Evolutionary conservation across 1,140 invertebrate species (phyloP), one percentile per base, ranked within the genome.

Genomic region (Drusus annulatus): DNA sequence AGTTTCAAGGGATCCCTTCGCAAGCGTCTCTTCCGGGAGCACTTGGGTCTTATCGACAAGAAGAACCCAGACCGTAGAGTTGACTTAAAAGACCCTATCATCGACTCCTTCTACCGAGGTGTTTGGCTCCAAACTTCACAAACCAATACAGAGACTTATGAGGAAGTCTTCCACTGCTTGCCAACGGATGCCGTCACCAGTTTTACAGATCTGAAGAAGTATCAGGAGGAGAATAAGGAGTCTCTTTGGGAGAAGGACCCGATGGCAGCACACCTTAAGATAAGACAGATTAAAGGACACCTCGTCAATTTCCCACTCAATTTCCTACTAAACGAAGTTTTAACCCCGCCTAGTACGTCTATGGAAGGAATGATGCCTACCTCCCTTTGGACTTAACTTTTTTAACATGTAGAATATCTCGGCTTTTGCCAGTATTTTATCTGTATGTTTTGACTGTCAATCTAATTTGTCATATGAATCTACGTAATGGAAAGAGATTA

Each of bases 11-110:
- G 96, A 0, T 93, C 93, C 3, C 89, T 99, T 19, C 89, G 98
- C 68, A 95, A 94, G 85, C 93, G 94, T 56, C 87, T 99, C 21
- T 98, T 99, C 87, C 92, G 94, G 80, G 98, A 99, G 88, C 98
- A 99, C 90, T 90, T 99, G 36, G 96, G 91, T 15, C 85, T 93
- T 16, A 85, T 94, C 54, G 92, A 91, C 3, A 86, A 86, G 6
- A 89, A 92, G 85, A 84, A 90, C 68, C 68, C 87, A 79, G 63
- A 87, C 78, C 81, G 88, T 1, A 86, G 91, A 5, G 84, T 93
- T 21, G 90, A 93, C 82, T 87, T 98, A 1, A 91, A 91, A 36
- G 96, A 98, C 88, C 95, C 95, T 0, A 91, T 95, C 45, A 91
- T 88, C 81, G 92, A 95, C 80, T 86, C 92, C 28, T 97, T 98